phyloP scores from a whole-genome alignment of 2,113 vertebrate genomes.

The Terrapene triunguis region DNA sequence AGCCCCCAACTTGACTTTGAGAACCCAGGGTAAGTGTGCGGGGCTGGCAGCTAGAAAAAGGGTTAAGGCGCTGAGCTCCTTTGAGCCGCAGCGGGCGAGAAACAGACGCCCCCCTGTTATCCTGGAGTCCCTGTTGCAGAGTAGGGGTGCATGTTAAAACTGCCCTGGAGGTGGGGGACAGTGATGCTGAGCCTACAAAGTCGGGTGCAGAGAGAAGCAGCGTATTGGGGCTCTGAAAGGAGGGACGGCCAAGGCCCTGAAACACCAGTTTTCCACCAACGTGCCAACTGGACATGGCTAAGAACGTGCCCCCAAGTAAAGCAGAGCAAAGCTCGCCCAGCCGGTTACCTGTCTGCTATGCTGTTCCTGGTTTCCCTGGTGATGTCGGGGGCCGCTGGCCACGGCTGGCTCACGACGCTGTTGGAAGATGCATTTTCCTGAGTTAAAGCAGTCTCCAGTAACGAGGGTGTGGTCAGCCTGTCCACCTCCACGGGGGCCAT shows the following conservation, averaged over 20 bases:
- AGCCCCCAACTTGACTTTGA: background rate
- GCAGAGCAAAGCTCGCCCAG: background rate
- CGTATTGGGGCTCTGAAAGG: background rate
- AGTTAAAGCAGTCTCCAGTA: slow-evolving; percentile 90
- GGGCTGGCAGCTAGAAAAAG: background rate
- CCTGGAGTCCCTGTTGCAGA: background rate
- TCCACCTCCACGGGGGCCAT: slow-evolving; percentile 86
- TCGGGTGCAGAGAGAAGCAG: background rate
- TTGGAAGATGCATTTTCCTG: slow-evolving; percentile 87
- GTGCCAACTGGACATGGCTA: background rate
- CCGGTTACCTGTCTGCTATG: slow-evolving; percentile 82
- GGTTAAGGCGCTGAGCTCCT: background rate
- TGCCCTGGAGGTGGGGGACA: background rate
- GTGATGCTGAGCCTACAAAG: background rate
- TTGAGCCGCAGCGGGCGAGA: background rate
- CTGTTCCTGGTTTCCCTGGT: slow-evolving; percentile 95
- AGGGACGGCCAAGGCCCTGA: background rate
- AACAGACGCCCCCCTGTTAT: background rate
- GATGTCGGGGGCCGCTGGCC: slow-evolving; percentile 97
- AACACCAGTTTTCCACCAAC: rapidly evolving
- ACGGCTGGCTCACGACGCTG: slow-evolving; percentile 84
- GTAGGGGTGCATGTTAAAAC: background rate
- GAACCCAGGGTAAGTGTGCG: background rate
- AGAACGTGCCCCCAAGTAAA: background rate
- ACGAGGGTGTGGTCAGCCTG: slow-evolving; percentile 87